phyloP scores from a whole-genome alignment of 1,140 invertebrate genomes.

The Solenopsis fugax region DNA sequence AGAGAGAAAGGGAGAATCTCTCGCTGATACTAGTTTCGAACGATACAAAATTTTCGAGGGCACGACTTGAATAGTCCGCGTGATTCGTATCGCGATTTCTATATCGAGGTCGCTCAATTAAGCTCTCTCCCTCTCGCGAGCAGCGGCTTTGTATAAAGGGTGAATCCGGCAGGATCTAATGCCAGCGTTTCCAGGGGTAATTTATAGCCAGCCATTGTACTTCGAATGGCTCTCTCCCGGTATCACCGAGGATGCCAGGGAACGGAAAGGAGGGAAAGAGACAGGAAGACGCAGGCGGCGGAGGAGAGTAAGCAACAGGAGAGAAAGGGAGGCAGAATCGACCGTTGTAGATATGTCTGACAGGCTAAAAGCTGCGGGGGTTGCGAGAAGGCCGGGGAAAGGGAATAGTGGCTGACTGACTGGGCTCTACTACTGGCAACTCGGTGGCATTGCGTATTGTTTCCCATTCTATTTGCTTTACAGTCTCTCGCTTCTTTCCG shows the following conservation, averaged over 20 bases:
- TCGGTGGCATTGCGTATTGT: conserved; percentile 74
- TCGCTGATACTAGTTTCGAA: neutral
- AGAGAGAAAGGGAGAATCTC: neutral
- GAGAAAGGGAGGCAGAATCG: conserved; percentile 35
- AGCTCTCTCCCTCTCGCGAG: conserved; percentile 50
- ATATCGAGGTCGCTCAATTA: conserved; percentile 76
- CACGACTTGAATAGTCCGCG: neutral
- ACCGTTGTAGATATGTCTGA: conserved; percentile 48
- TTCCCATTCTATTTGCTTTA: conserved; percentile 73
- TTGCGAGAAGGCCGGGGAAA: neutral
- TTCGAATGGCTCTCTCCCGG: conserved; percentile 63
- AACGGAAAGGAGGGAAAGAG: conserved; percentile 29
- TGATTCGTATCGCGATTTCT: conserved; percentile 54
- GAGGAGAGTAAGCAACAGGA: conserved; percentile 11
- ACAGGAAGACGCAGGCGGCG: neutral
- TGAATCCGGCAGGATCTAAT: conserved; percentile 77
- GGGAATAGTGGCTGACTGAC: conserved; percentile 46
- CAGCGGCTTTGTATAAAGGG: conserved; percentile 74
- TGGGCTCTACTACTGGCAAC: conserved; percentile 54
- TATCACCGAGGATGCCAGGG: conserved; percentile 45
- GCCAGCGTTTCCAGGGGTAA: conserved; percentile 76
- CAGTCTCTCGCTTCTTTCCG: conserved; percentile 61
- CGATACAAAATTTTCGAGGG: neutral
- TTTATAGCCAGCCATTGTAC: conserved; percentile 76
- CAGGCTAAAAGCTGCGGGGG: neutral